These are phyloP conservation scores for Ochropleura leucogaster DNA, from an alignment of 2,888 invertebrate genomes.

Conservation along the genomic window DNA sequence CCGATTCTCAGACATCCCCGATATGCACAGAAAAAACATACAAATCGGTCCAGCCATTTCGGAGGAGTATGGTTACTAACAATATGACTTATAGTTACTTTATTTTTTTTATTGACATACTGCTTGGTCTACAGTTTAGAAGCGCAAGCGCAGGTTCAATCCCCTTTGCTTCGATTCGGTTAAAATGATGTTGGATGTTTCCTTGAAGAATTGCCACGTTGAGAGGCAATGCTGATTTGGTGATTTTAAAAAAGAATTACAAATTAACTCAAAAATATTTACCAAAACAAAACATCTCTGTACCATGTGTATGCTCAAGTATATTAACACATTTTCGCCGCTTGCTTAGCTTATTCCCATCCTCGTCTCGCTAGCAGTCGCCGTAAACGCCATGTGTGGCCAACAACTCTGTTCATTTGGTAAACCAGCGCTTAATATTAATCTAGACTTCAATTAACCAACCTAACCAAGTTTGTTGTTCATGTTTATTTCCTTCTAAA, in stretches of 20 bases:
- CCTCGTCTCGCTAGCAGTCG: conserved; percentile 50
- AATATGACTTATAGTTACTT: no score
- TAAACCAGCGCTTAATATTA: conserved; percentile 52
- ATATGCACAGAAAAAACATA: no score
- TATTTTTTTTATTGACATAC: no score
- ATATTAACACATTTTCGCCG: conserved; percentile 55
- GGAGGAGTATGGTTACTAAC: no score
- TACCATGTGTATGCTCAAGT: conserved; percentile 5
- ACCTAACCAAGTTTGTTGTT: conserved; percentile 1
- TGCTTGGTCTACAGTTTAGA: no score
- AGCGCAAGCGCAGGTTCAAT: no score
- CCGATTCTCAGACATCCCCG: no score
- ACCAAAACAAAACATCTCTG: conserved; percentile 3
- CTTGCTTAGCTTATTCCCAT: conserved; percentile 46
- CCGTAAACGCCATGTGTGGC: conserved; percentile 59
- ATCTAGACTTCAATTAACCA: conserved; percentile 46
- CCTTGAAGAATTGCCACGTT: no score
- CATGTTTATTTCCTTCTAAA: neutral
- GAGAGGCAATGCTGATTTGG: no score
- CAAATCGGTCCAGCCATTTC: no score
- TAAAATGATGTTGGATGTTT: no score
- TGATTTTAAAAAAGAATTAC: neutral
- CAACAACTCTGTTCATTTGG: conserved; percentile 49
- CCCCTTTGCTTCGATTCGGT: no score
- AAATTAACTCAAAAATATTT: neutral